phyloP scores from a whole-genome alignment of 1,140 invertebrate genomes.

The Nixonia krombeini region DNA sequence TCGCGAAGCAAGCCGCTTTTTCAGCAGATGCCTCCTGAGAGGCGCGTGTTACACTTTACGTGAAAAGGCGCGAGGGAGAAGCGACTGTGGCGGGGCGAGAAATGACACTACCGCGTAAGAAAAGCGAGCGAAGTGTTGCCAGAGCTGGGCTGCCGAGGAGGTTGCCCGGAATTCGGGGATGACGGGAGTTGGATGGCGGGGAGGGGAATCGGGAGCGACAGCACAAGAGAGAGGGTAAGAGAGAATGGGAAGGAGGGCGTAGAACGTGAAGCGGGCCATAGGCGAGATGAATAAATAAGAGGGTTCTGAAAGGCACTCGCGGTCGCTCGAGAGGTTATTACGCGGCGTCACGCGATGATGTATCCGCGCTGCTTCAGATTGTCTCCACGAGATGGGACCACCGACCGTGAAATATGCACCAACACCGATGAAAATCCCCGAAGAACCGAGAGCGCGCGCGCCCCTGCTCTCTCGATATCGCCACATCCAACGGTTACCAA shows the following conservation, averaged over 20 bases:
- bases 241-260: conserved; percentile 13
- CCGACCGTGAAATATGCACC: conserved; percentile 71
- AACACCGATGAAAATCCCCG: conserved; percentile 64
- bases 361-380: conserved; percentile 70
- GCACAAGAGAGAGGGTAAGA: conserved; percentile 39
- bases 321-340: conserved; percentile 63
- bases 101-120: no score
- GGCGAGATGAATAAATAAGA: conserved; percentile 72
- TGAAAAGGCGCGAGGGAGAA: conserved; percentile 28
- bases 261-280: conserved; percentile 40
- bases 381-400: conserved; percentile 71
- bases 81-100: conserved; percentile 45
- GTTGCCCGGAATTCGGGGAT: conserved; percentile 38
- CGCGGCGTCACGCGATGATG: conserved; percentile 70
- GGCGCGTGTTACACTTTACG: conserved; percentile 35
- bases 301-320: conserved; percentile 66
- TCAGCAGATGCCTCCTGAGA: conserved; percentile 19
- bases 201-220: no score
- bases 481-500: conserved; percentile 57
- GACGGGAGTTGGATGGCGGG: conserved; percentile 23
- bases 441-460: conserved; percentile 50
- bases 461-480: conserved; percentile 62
- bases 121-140: conserved; percentile 41
- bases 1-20: conserved; percentile 12
- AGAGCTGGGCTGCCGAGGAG: conserved; percentile 27